Base-by-base conservation (phyloP, 2,888 invertebrate species). In the Phortica magna region DNA sequence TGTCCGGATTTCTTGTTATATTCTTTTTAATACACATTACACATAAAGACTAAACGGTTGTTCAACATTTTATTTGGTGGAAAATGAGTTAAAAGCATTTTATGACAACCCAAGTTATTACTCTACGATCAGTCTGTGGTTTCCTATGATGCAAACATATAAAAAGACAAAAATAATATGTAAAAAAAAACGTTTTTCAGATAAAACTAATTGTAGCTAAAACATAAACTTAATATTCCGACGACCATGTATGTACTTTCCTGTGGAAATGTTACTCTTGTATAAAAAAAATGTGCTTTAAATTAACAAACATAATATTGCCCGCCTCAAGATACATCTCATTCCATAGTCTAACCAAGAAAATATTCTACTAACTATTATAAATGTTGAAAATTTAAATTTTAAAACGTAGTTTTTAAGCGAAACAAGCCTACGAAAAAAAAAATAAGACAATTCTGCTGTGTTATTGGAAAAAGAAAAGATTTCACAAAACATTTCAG, bases 241-340 rank as follows among this genome's bases (percentile, higher is more conserved):
- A 31, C 31, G 31, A 31, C 31, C 31, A 55, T n/a, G 53, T 22
- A 71, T 53, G 55, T 43, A 53, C n/a, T 71, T 71, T 71, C 53
- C 70, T 70, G 70, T 70, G 70, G 70, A 70, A 68, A 70, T n/a
- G 70, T 53, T 22, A 48, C 22, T 19, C 7, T 71, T 55, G n/a
- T 31, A 53, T 55, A 10, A 67, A 48, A 53, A 59, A 70, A 48
- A 48, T 53, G 53, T 71, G 53, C 70, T 71, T 68, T 68, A 68
- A 9, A 43, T 19, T 9, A 55, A 55, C 12, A 6, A 53, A 61
- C 19, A 61, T 7, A 19, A 61, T 55, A 31, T 53, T 71, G 55
- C 70, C 70, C 70, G 70, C 70, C 70, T 71, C 70, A 71, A 71
- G n/a, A 71, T 12, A 71, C 70, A 53, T 71, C 55, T 71, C 70